phyloP scores from a whole-genome alignment of 2,888 invertebrate species.

The Euproctis similis region DNA sequence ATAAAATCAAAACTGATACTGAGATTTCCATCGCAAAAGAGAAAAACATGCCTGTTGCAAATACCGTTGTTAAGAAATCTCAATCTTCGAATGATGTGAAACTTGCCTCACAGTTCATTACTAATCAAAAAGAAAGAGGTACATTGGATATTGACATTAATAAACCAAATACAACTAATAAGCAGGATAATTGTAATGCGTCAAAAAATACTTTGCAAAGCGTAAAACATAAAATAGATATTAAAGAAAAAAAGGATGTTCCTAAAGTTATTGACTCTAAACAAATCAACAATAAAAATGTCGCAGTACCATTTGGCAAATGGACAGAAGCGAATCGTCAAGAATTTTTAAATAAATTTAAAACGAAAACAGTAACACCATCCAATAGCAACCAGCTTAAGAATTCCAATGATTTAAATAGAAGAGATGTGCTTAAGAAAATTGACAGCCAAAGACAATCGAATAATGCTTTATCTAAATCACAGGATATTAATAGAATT shows the following conservation, averaged over 20 bases:
- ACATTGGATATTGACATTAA: constrained; percentile 7
- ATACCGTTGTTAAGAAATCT: not conserved
- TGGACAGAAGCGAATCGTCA: constrained; percentile 68
- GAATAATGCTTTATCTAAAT: constrained; percentile 40
- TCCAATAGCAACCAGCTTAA: constrained; percentile 59
- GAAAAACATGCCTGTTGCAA: not conserved
- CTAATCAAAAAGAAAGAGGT: constrained; percentile 2
- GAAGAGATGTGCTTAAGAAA: constrained; percentile 62
- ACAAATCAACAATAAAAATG: constrained; percentile 44
- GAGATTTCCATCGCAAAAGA: not conserved
- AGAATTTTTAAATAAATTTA: constrained; percentile 62
- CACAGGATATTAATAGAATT: constrained; percentile 40
- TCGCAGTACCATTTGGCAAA: constrained; percentile 63
- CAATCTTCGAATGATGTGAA: constrained; percentile 3
- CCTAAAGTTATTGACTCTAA: constrained; percentile 23
- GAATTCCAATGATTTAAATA: constrained; percentile 63
- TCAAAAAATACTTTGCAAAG: constrained; percentile 7
- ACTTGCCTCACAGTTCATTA: constrained; percentile 2
- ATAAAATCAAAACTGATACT: no score
- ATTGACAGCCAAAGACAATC: constrained; percentile 61
- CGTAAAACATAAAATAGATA: constrained; percentile 11
- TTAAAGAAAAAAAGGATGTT: constrained; percentile 11
- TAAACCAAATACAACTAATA: constrained; percentile 10
- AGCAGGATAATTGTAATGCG: constrained; percentile 12
- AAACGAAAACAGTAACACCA: constrained; percentile 41